These are phyloP conservation scores for Fregetta grallaria DNA, from an alignment of 2,113 vertebrate species.

Conservation along the genomic window DNA sequence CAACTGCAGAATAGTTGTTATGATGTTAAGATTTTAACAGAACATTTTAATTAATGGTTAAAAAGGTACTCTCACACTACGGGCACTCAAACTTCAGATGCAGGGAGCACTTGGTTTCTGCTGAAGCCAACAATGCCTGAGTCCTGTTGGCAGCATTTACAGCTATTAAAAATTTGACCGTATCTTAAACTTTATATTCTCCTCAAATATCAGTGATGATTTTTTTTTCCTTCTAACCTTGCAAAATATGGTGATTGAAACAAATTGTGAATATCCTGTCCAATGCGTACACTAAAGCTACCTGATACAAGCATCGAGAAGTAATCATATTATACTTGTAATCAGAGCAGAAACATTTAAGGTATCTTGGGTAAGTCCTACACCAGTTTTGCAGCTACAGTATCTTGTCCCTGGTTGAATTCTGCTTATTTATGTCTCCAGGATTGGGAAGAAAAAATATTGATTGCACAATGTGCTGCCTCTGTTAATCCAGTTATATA, in stretches of 20 bases:
- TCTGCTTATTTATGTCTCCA: background rate
- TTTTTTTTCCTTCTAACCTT: background rate
- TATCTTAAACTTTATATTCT: background rate
- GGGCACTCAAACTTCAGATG: background rate
- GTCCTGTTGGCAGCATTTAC: background rate
- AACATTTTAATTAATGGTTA: background rate
- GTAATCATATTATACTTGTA: background rate
- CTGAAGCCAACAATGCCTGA: background rate
- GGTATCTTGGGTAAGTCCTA: background rate
- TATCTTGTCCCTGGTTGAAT: background rate
- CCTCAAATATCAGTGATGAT: background rate
- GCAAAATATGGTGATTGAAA: background rate
- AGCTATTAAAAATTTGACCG: background rate
- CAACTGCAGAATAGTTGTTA: background rate
- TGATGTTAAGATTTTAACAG: background rate
- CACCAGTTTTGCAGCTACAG: background rate
- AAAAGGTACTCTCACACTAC: background rate
- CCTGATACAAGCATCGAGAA: background rate
- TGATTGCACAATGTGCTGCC: background rate
- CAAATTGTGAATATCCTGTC: background rate
- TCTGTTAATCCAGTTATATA: background rate
- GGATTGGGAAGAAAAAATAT: background rate
- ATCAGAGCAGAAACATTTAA: background rate
- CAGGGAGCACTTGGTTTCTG: background rate
- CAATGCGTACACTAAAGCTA: background rate